Evolutionary conservation across 2,888 invertebrate species (phyloP).

Genomic region (Sthenelais limicola): DNA sequence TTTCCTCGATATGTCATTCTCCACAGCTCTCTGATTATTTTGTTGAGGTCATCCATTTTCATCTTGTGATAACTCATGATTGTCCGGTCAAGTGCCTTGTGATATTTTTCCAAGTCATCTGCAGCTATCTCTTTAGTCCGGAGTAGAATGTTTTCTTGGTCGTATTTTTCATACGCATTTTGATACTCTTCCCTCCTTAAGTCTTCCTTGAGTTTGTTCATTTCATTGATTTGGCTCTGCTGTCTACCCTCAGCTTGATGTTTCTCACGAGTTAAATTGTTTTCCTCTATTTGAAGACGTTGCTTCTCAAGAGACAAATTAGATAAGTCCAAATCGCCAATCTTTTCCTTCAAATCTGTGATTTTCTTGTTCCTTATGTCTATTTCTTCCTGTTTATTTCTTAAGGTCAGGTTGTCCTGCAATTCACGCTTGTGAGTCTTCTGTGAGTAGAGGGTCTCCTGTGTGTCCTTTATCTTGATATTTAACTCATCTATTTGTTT

Average conservation of each 20-base stretch:
- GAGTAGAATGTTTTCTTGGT: constrained; percentile 47
- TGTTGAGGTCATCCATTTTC: constrained; percentile 94
- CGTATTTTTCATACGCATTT: constrained; percentile 51
- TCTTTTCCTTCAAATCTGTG: constrained; percentile 59
- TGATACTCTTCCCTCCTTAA: constrained; percentile 51
- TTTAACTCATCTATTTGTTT: constrained; percentile 73
- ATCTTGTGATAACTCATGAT: constrained; percentile 92
- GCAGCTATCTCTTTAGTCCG: constrained; percentile 77
- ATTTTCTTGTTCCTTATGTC: constrained; percentile 71
- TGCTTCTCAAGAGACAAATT: constrained; percentile 60
- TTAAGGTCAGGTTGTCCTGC: constrained; percentile 79
- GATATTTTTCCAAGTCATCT: constrained; percentile 85
- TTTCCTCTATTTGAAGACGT: constrained; percentile 56
- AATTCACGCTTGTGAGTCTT: constrained; percentile 78
- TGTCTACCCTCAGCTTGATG: constrained; percentile 61
- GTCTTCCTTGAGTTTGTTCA: constrained; percentile 75
- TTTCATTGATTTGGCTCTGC: constrained; percentile 69
- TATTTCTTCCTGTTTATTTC: constrained; percentile 73
- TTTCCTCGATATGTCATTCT: constrained; percentile 71
- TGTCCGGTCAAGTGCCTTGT: constrained; percentile 85
- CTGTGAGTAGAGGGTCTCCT: constrained; percentile 62
- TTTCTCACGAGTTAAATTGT: constrained; percentile 58
- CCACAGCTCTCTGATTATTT: constrained; percentile 89
- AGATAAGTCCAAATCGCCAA: constrained; percentile 67
- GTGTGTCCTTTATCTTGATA: constrained; percentile 57